Base-by-base conservation (phyloP, 2,113 vertebrate genomes). In the Apus apus region DNA sequence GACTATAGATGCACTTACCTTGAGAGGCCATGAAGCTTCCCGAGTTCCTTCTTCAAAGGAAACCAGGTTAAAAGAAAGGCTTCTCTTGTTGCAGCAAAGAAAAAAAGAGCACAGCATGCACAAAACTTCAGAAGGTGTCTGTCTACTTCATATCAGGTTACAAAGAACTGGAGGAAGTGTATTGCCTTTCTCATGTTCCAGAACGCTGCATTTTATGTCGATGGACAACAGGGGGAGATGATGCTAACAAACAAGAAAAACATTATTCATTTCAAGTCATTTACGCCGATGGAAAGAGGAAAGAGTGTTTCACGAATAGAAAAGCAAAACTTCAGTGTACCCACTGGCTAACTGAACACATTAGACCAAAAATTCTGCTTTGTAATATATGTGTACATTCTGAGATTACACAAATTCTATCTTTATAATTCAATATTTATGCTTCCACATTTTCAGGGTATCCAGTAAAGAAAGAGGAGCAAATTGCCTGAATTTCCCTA, bases 21-120 rank as follows among this genome's bases (percentile, higher is more conserved):
- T 97, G 97, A 94, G 97, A 98, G 93, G 97, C 97, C 98, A 98
- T 98, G 97, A 93, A 95, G 97, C 94, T 96, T 94, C 97, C 97
- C 58, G 96, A 97, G 93, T 90, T 96, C 94, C 95, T 93, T 97
- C 97, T 98, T 98, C 97, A 98, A 98, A 98, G 97, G 87, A 85
- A 97, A 93, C 92, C 94, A 93, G 96, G 96, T 98, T 97, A 96
- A 97, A 97, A 98, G 96, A 86, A 96, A 96, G 82, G 80, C 90
- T 97, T 97, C 96, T 97, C 96, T 97, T 95, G 94, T 62, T 93
- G 94, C 97, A 87, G 96, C 83, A 85, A 83, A 62, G 74, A 30
- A 82, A 87, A 60, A 66, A 77, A 93, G 96, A 95, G 93, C 95
- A 94, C 96, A 97, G 97, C 96, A 96, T 75, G 97, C 90, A 48